phyloP scores from a whole-genome alignment of 2,113 vertebrate species.

The Etheostoma spectabile region DNA sequence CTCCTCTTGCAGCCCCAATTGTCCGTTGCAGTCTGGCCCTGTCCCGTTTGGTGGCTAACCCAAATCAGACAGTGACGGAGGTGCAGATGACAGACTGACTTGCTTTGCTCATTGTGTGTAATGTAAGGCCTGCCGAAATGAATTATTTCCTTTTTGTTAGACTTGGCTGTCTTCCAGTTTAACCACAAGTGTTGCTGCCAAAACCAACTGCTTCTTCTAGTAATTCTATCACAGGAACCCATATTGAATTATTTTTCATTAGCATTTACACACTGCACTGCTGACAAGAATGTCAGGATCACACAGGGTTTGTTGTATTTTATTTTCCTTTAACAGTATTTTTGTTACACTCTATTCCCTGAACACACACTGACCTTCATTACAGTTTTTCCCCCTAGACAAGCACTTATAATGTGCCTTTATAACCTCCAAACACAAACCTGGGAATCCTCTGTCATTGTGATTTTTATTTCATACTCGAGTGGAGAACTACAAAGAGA shows the following conservation, averaged over 20 bases:
- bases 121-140: background rate
- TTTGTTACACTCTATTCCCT: background rate
- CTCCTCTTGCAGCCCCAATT: too few relatives aligned
- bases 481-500: constrained; percentile 31
- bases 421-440: constrained; percentile 18
- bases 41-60: too few relatives aligned
- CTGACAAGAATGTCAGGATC: background rate
- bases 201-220: background rate
- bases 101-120: background rate
- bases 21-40: too few relatives aligned
- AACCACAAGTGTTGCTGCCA: constrained; percentile 22
- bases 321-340: background rate
- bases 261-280: background rate
- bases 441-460: constrained; percentile 5
- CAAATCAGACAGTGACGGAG: too few relatives aligned
- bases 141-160: constrained; percentile 20
- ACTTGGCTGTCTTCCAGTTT: constrained; percentile 11
- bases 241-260: background rate
- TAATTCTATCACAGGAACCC: constrained; percentile 3
- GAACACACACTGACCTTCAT: background rate
- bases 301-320: background rate
- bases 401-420: background rate
- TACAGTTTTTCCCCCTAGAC: too few relatives aligned
- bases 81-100: too few relatives aligned
- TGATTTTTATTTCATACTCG: constrained; percentile 25